Percentiles rank a stretch among this genome's conserved stretches.
Evolutionary conservation across 2,888 invertebrate species (phyloP).

Genomic region (Diaperis boleti): DNA sequence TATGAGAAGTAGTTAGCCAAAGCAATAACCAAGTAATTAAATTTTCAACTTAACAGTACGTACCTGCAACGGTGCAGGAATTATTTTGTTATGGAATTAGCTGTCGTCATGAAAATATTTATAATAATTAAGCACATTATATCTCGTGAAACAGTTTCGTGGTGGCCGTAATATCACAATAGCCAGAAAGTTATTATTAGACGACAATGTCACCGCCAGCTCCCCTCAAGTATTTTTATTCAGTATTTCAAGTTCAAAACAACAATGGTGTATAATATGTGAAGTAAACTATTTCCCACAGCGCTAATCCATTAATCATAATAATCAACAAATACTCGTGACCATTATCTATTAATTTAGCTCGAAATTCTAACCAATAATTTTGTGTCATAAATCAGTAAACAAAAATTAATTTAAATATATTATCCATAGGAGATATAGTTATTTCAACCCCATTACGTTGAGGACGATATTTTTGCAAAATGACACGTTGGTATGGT

Average conservation of each 20-base stretch:
- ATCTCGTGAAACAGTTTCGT: no score
- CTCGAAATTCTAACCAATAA: not conserved
- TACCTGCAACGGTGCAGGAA: not conserved
- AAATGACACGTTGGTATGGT: no score
- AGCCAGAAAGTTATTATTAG: no score
- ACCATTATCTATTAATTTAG: not conserved
- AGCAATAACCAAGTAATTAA: slow-evolving; percentile 6
- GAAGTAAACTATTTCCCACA: no score
- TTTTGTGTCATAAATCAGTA: not conserved
- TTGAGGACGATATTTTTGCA: no score
- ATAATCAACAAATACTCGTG: not conserved
- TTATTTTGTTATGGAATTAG: slow-evolving; percentile 5
- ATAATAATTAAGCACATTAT: not conserved
- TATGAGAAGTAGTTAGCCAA: not conserved
- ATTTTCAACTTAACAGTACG: slow-evolving; percentile 3
- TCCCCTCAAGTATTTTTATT: no score
- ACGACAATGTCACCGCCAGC: no score
- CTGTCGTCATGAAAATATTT: not conserved
- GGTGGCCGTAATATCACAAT: no score
- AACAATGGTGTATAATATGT: no score
- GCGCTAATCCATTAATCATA: not conserved
- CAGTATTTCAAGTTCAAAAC: no score
- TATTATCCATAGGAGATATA: no score
- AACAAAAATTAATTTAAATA: not conserved
- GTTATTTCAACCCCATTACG: no score